Evolutionary conservation across 2,888 invertebrate genomes (phyloP).

Genomic region (Heliconius erato): DNA sequence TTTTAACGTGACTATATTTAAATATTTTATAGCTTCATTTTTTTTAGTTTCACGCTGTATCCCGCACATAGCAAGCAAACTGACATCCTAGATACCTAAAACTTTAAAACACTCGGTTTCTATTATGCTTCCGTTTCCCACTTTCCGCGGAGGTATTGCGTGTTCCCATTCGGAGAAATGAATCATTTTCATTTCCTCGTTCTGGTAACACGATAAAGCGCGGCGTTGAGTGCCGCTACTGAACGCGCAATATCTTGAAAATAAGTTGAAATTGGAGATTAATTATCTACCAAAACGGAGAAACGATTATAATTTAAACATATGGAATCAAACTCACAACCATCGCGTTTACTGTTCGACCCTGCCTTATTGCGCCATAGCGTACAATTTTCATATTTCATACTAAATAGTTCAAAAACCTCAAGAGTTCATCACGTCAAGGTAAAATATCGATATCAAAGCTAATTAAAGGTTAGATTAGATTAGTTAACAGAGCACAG

Average conservation of each 20-base stretch:
- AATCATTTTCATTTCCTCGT: too few species aligned
- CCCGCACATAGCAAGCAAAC: too few species aligned
- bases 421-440: neutral
- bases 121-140: too few species aligned
- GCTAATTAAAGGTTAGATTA: conserved; percentile 16
- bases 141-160: too few species aligned
- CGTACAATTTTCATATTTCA: conserved; percentile 38
- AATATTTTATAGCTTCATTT: neutral
- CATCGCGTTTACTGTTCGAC: neutral
- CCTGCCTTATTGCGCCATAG: conserved; percentile 19
- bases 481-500: conserved; percentile 29
- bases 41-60: neutral
- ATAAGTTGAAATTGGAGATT: too few species aligned
- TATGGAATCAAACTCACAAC: neutral
- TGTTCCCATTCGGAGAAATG: too few species aligned
- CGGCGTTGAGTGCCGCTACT: too few species aligned
- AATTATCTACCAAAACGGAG: neutral
- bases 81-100: too few species aligned
- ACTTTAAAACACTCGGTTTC: too few species aligned
- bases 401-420: neutral
- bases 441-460: conserved; percentile 9
- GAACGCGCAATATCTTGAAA: too few species aligned
- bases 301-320: too few species aligned
- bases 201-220: too few species aligned
- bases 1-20: neutral